Evolutionary conservation across 2,113 vertebrate species (phyloP), one percentile per base, ranked within the genome.

Genomic region (Gnathonemus echidnorhynchus): DNA sequence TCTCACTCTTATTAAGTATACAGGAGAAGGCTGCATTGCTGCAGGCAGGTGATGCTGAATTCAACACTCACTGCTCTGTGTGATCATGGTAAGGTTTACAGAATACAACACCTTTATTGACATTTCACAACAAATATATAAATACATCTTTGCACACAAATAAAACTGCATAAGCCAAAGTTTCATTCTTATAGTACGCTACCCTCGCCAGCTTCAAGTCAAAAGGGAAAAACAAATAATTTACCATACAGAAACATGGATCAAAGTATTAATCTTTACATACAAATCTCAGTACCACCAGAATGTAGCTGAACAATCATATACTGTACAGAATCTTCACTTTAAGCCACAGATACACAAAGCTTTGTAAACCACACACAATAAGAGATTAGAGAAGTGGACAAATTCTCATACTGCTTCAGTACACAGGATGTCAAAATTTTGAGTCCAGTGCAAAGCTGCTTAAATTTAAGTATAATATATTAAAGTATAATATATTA

Each of bases 271-370:
- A 49, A n/a, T 49, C 62, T 21, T 21, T 85, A 53, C 42, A 58
- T 39, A 62, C 24, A 89, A 13, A 53, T 39, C 31, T 42, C 15
- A 85, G 89, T 45, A 48, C 49, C 50, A 39, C 9, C 70, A 53
- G 24, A 56, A 74, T 74, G 70, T 46, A 88, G 45, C 42, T 70
- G 13, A 70, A 49, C n/a, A 46, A 48, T 42, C 19, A n/a, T 49
- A 56, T 56, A 89, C 89, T 89, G 52, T 86, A 89, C 49, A 89
- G 48, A 17, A 53, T 85, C 39, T 83, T 39, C 70, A 66, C 45
- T 49, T 80, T 49, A 89, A 46, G 42, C 35, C 58, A 88, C 87
- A 88, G 53, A 66, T 56, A 9, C 24, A 86, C 13, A 86, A 13
- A 49, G 83, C 74, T 53, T 53, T 87, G 50, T 49, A 87, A 53